Conservation (phyloP, 1,140 invertebrate species). For the Lutraria rhynchaena region DNA sequence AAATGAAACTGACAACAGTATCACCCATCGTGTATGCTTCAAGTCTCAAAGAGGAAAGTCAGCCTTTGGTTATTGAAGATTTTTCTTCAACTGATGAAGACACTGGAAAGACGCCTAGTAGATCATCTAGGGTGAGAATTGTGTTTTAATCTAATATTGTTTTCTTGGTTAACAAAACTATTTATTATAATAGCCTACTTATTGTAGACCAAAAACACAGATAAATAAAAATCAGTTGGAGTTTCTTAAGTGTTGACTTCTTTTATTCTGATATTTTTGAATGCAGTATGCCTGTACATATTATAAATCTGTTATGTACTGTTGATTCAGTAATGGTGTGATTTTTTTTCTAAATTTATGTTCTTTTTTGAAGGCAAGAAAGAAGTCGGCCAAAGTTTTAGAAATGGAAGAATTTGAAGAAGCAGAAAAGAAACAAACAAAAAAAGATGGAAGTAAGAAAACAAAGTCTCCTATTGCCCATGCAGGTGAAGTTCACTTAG, state of each 20-base stretch:
- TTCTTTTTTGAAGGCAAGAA: slow-evolving; percentile 87
- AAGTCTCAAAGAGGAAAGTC: not conserved
- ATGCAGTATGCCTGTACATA: too few relatives aligned
- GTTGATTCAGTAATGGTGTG: too few relatives aligned
- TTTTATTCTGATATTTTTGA: too few relatives aligned
- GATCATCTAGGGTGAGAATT: slow-evolving; percentile 21
- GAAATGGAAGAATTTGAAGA: slow-evolving; percentile 93
- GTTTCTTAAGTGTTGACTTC: too few relatives aligned
- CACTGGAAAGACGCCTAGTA: slow-evolving; percentile 27
- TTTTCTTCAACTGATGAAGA: slow-evolving; percentile 25
- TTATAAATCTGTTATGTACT: too few relatives aligned
- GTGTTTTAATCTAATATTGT: too few relatives aligned
- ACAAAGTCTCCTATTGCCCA: slow-evolving; percentile 61
- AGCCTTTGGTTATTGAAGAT: slow-evolving; percentile 9
- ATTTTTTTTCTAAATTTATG: too few relatives aligned
- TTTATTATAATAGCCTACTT: too few relatives aligned
- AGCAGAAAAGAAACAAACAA: slow-evolving; percentile 85
- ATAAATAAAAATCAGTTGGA: too few relatives aligned
- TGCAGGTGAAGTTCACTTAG: not conserved
- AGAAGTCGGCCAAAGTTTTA: slow-evolving; percentile 94
- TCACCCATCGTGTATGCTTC: not conserved
- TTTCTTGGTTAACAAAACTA: too few relatives aligned
- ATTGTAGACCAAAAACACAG: too few relatives aligned
- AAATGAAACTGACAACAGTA: not conserved
- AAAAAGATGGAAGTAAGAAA: slow-evolving; percentile 63